Conservation (phyloP, 2,113 vertebrate genomes). For the Pandion haliaetus region DNA sequence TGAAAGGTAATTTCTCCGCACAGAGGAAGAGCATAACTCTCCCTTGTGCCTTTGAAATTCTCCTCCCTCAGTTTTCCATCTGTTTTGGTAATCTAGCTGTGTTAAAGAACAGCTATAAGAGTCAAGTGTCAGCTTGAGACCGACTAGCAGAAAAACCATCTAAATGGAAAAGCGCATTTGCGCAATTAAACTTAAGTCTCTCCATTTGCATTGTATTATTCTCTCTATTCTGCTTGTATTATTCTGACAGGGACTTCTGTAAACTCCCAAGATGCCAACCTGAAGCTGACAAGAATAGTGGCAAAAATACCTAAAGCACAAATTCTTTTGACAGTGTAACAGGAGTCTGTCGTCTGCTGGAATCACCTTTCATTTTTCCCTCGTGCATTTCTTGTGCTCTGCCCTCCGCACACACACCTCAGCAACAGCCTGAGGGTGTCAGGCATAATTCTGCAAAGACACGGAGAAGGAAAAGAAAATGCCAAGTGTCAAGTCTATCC, state of each 20-base stretch:
- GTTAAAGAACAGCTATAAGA: constrained; percentile 15
- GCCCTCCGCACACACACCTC: background rate
- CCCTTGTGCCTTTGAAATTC: background rate
- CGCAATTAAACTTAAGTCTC: constrained; percentile 16
- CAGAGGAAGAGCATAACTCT: background rate
- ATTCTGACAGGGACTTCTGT: constrained; percentile 53
- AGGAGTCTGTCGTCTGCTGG: constrained; percentile 11
- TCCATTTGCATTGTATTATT: constrained; percentile 17
- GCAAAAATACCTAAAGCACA: constrained; percentile 29
- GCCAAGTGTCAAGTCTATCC: background rate
- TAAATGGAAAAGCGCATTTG: constrained; percentile 22
- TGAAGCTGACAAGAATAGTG: constrained; percentile 58
- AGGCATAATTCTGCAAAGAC: background rate
- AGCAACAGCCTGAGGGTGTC: background rate
- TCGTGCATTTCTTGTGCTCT: background rate
- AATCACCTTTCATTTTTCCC: constrained; percentile 46
- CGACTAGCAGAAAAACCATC: background rate
- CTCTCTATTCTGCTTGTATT: constrained; percentile 25
- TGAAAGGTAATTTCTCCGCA: background rate
- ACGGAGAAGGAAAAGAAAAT: background rate
- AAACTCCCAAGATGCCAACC: constrained; percentile 45
- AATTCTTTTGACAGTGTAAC: constrained; percentile 57
- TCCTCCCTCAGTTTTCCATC: background rate
- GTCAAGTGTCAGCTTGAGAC: constrained; percentile 23
- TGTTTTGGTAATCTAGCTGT: background rate